Evolutionary conservation across 2,888 invertebrate genomes (phyloP).

Genomic region (Globia sparganii): DNA sequence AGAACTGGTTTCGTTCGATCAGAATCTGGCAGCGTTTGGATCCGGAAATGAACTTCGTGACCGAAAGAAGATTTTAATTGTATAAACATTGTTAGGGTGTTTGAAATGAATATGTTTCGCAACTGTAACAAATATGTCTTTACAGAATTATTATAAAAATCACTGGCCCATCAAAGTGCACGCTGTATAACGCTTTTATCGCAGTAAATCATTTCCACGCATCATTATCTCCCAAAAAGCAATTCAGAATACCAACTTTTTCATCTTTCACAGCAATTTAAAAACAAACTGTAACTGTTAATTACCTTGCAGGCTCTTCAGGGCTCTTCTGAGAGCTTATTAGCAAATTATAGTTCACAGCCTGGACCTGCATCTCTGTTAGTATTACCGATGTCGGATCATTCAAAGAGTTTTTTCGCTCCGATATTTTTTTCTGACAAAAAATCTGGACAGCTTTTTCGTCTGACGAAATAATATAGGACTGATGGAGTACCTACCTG

Average conservation of each 20-base stretch:
- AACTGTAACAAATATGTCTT: too few species aligned
- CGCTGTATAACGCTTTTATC: slow-evolving; percentile 5
- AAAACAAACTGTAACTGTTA: slow-evolving; percentile 64
- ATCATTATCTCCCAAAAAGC: slow-evolving; percentile 44
- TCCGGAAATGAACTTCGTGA: slow-evolving; percentile 68
- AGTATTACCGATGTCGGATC: slow-evolving; percentile 67
- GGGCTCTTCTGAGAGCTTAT: slow-evolving; percentile 57
- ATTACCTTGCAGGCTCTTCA: slow-evolving; percentile 45
- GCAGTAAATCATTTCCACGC: slow-evolving; percentile 37
- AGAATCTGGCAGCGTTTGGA: slow-evolving; percentile 64
- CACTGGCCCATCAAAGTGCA: too few species aligned
- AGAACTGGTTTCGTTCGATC: slow-evolving; percentile 67
- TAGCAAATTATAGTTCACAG: slow-evolving; percentile 67
- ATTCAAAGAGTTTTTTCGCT: slow-evolving; percentile 67
- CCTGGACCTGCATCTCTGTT: slow-evolving; percentile 44
- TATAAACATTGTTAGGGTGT: slow-evolving; percentile 26
- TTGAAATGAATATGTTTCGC: too few species aligned
- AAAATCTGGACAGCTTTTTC: slow-evolving; percentile 67
- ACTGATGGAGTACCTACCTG: slow-evolving; percentile 65
- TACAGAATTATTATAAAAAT: too few species aligned
- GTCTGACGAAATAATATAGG: slow-evolving; percentile 65
- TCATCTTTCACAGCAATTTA: slow-evolving; percentile 57
- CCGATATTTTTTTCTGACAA: slow-evolving; percentile 55
- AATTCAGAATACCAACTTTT: slow-evolving; percentile 32
- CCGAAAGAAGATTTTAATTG: slow-evolving; percentile 39